Percentiles rank a stretch among this genome's conserved stretches.
Conservation (phyloP, 2,888 invertebrate species). For the Hesperia comma region DNA sequence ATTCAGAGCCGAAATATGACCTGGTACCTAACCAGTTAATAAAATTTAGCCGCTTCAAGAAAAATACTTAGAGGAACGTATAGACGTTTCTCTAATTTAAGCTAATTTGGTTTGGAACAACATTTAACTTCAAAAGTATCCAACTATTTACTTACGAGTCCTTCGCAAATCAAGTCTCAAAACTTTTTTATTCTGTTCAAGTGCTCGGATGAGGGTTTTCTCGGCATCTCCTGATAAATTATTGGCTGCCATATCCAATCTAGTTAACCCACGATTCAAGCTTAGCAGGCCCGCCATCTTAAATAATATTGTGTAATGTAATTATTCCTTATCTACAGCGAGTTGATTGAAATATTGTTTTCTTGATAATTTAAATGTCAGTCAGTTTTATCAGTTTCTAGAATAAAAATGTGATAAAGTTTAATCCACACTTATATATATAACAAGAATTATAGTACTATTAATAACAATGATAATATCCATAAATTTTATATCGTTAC, state of each 20-base stretch:
- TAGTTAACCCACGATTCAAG: slow-evolving; percentile 79
- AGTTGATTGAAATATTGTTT: too few relatives aligned
- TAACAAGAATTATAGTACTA: too few relatives aligned
- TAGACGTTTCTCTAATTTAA: too few relatives aligned
- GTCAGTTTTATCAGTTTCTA: neutral
- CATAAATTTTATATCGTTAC: too few relatives aligned
- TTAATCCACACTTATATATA: too few relatives aligned
- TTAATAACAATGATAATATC: too few relatives aligned
- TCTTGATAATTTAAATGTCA: too few relatives aligned
- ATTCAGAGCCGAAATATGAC: too few relatives aligned
- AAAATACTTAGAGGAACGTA: too few relatives aligned
- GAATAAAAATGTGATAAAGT: neutral
- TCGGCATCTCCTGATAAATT: slow-evolving; percentile 84
- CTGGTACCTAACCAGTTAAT: too few relatives aligned
- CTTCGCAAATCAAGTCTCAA: slow-evolving; percentile 69
- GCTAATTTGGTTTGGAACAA: too few relatives aligned
- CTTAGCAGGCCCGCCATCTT: slow-evolving; percentile 81
- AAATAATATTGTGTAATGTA: slow-evolving; percentile 22
- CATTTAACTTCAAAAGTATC: slow-evolving; percentile 7
- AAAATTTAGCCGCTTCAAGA: too few relatives aligned
- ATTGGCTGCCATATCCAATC: slow-evolving; percentile 84
- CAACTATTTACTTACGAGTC: slow-evolving; percentile 74
- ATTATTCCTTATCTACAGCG: neutral
- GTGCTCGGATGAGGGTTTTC: slow-evolving; percentile 65
- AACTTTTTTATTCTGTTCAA: slow-evolving; percentile 68